Conservation (phyloP, 2,113 vertebrate species). For the Pteropus alecto region DNA sequence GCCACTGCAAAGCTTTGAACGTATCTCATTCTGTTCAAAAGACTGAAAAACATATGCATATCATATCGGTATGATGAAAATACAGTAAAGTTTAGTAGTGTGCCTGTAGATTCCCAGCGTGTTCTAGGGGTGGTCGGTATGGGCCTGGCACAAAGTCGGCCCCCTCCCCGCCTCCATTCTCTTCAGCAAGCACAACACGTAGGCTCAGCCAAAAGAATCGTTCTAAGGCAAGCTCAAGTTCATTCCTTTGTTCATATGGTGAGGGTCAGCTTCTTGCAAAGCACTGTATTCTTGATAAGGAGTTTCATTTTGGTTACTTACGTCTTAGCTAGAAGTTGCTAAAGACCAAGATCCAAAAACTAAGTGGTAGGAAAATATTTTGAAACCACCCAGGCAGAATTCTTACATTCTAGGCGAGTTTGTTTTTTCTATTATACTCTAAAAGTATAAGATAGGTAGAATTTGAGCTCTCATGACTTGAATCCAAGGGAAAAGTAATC, state of each 20-base stretch:
- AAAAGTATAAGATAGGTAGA: neutral
- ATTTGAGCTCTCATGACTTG: neutral
- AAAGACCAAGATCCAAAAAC: neutral
- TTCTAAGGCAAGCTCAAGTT: neutral
- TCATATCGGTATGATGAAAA: neutral
- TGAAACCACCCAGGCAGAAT: neutral
- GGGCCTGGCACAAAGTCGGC: neutral
- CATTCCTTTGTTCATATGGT: neutral
- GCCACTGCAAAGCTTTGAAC: neutral
- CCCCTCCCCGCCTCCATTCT: neutral
- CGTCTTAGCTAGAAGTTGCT: neutral
- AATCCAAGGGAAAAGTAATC: neutral
- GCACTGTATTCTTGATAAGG: neutral
- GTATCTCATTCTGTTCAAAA: neutral
- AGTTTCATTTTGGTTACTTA: neutral
- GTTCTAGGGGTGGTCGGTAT: too few species aligned
- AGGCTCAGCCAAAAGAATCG: neutral
- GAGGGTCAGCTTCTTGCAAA: constrained; percentile 20
- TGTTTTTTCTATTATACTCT: neutral
- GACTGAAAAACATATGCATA: neutral
- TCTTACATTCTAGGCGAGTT: neutral
- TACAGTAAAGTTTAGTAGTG: neutral
- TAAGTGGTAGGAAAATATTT: neutral
- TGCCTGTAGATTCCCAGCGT: neutral
- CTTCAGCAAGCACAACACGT: neutral